phyloP scores from a whole-genome alignment of 2,113 vertebrate genomes.

The Carollia perspicillata region DNA sequence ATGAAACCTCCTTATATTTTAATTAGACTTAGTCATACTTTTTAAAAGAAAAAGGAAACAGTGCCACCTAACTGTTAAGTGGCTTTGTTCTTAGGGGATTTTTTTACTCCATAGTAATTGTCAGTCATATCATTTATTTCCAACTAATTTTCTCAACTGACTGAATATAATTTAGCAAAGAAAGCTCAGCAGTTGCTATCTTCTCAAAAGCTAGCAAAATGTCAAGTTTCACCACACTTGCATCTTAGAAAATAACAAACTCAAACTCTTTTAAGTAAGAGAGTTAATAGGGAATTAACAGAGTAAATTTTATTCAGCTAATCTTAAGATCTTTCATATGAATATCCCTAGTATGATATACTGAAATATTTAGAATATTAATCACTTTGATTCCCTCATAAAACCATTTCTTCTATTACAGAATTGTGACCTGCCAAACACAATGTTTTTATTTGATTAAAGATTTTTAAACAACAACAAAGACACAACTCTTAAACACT shows the following conservation, averaged over 20 bases:
- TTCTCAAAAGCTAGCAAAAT: neutral
- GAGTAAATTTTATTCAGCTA: neutral
- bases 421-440: neutral
- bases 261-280: neutral
- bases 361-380: neutral
- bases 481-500: neutral
- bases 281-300: neutral
- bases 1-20: neutral
- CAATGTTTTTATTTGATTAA: neutral
- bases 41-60: slow-evolving; percentile 77
- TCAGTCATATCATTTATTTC: neutral
- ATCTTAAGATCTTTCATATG: neutral
- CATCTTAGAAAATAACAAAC: neutral
- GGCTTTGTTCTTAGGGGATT: neutral
- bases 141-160: neutral
- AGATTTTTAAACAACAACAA: neutral
- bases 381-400: neutral
- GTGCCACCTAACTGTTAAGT: slow-evolving; percentile 80
- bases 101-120: neutral
- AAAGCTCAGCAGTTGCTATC: neutral
- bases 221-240: neutral
- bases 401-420: neutral
- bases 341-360: neutral
- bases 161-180: neutral
- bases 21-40: neutral